Evolutionary conservation across 2,888 invertebrate genomes (phyloP), one percentile per base, ranked within the genome.

Genomic region (Choristoneura rosaceana): DNA sequence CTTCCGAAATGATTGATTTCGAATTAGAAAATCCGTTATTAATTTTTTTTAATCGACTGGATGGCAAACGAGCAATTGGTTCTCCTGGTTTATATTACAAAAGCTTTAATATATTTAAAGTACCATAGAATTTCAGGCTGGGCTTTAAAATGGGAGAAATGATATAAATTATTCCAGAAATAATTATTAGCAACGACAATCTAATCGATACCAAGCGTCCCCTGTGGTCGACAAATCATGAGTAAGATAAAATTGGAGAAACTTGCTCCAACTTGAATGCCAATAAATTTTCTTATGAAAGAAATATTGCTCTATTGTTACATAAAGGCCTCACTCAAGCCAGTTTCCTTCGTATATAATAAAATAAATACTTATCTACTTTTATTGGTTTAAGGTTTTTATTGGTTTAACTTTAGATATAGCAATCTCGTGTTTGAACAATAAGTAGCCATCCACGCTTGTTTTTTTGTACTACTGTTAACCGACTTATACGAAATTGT

Each of bases 171-270:
- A 15, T 17, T 52, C 17, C 17, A 47, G 4, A 55, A 55, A 55
- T 7, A 25, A 12, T 55, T 55, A 25, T 12, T 8, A 25, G 10
- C 10, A 25, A 1, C 25, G 12, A 5, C 17, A 3, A 25, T 55
- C 55, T 12, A 55, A 55, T 4, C n/a, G 12, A 55, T 55, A 10
- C 3, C 12, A 25, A 4, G 12, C 25, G 55, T 25, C 55, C 25
- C 10, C 12, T 9, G 25, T 12, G 55, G 12, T 55, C 17, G 25
- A 55, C 25, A 55, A 55, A 55, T 55, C 55, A 55, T 55, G 25
- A 12, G 4, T 38, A 52, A 52, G 25, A 55, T 55, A 25, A 55
- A 55, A 55, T 55, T 55, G 55, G 55, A 55, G 55, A 55, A 55
- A 55, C 55, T 55, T 25, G 55, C 25, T 25, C 55, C 55, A 55